Conservation (phyloP, 2,888 invertebrate genomes). For the Amblyjoppa proteus region DNA sequence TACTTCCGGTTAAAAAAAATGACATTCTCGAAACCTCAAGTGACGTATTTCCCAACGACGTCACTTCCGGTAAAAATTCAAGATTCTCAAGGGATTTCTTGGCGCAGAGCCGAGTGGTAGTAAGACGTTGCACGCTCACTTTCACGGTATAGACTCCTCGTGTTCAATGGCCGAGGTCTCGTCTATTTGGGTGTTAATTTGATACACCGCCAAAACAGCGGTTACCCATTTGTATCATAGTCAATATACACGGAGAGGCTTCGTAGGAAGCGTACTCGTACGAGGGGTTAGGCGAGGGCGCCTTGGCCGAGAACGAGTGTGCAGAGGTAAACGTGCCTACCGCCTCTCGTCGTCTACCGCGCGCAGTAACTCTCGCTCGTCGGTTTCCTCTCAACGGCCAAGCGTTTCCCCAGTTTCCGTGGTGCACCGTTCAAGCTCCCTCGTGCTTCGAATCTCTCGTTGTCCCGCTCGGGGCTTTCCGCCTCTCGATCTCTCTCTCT, state of each 20-base stretch:
- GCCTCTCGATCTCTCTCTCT: constrained; percentile 27
- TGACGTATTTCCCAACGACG: background rate
- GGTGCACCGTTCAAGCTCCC: constrained; percentile 19
- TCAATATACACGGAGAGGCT: constrained; percentile 4
- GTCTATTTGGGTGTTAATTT: background rate
- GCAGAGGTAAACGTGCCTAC: constrained; percentile 34
- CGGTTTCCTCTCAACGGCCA: constrained; percentile 8
- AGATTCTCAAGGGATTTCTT: background rate
- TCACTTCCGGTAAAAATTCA: background rate
- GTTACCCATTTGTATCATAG: background rate
- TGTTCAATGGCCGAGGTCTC: background rate
- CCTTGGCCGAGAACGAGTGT: constrained; percentile 5
- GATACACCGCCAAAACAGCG: background rate
- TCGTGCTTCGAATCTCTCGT: constrained; percentile 27
- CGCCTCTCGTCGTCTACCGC: constrained; percentile 1
- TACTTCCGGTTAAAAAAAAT: background rate
- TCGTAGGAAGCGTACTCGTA: too few species aligned
- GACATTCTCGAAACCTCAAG: background rate
- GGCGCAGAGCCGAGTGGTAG: background rate
- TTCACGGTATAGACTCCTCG: background rate
- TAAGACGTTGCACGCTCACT: background rate
- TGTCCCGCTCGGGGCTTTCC: constrained; percentile 37
- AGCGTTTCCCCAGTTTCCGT: constrained; percentile 42
- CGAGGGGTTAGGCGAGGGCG: background rate
- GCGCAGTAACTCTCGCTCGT: constrained; percentile 15